A percentile compares a stretch with the other conserved stretches of the same genome.
Evolutionary conservation across 2,113 vertebrate genomes (phyloP).

Genomic region (zebrafish (Danio rerio)): DNA sequence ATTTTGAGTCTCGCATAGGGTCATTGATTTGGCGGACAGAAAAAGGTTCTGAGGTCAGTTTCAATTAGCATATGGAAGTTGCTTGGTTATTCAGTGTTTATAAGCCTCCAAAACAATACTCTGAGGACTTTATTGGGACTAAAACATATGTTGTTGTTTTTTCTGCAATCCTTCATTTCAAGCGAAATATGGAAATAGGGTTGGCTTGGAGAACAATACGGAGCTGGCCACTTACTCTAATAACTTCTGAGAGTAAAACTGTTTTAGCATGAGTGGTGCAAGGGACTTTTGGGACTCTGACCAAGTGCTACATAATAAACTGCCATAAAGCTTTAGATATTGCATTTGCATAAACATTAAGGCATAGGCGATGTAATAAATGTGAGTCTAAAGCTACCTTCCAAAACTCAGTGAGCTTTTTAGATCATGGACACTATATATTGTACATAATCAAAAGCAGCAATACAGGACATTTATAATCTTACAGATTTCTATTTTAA

Average conservation of each 20-base stretch:
- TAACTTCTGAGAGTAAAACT: slow-evolving; percentile 4
- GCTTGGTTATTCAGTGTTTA: slow-evolving; percentile 51
- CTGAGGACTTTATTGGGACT: slow-evolving; percentile 40
- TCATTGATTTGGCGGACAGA: slow-evolving; percentile 57
- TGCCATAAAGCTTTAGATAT: background rate
- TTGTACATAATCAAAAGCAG: too few species aligned
- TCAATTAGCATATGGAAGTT: slow-evolving; percentile 60
- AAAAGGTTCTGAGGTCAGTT: slow-evolving; percentile 57
- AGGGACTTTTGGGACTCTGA: slow-evolving; percentile 10
- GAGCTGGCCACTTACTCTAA: slow-evolving; percentile 2
- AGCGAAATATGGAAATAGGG: slow-evolving; percentile 11
- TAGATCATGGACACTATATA: background rate
- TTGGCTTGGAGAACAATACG: background rate
- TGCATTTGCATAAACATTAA: background rate
- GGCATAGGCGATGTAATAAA: background rate
- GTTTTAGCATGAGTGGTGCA: background rate
- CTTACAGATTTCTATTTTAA: too few species aligned
- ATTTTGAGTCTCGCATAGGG: slow-evolving; percentile 56
- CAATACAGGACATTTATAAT: too few species aligned
- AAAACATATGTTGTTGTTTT: slow-evolving; percentile 4
- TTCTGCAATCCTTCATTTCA: background rate
- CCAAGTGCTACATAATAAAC: background rate
- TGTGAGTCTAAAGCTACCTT: background rate
- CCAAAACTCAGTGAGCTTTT: background rate
- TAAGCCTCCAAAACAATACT: slow-evolving; percentile 22